Percentiles rank a stretch among this genome's conserved stretches.
Conservation (phyloP, 2,888 invertebrate genomes). For the Plebejus melissa region DNA sequence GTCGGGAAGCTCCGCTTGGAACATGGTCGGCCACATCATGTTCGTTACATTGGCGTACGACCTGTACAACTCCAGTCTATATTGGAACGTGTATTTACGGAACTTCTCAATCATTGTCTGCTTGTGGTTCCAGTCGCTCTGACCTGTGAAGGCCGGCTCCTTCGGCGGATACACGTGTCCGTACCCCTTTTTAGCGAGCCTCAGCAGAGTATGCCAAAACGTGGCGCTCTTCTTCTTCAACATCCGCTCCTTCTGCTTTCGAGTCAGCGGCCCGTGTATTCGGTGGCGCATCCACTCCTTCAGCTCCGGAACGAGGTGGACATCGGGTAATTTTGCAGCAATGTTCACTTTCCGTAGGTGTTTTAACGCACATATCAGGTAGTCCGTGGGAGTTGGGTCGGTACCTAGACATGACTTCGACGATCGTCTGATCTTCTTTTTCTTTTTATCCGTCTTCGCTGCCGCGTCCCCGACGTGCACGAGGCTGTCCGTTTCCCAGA, state of each 20-base stretch:
- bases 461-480: conserved; percentile 47
- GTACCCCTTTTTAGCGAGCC: conserved; percentile 44
- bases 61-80: conserved; percentile 51
- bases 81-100: conserved; percentile 45
- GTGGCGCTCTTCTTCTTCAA: conserved; percentile 47
- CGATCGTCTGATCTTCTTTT: conserved; percentile 42
- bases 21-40: conserved; percentile 66
- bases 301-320: conserved; percentile 60
- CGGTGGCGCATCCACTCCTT: conserved; percentile 67
- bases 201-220: conserved; percentile 52
- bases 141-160: conserved; percentile 45
- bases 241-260: conserved; percentile 43
- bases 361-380: conserved; percentile 59
- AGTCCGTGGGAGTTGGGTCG: conserved; percentile 55
- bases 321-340: conserved; percentile 62
- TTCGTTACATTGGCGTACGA: conserved; percentile 55
- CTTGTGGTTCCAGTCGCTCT: conserved; percentile 57
- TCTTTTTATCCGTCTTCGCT: conserved; percentile 43
- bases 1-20: conserved; percentile 59
- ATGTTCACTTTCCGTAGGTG: conserved; percentile 52
- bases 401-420: conserved; percentile 53
- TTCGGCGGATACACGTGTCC: conserved; percentile 50
- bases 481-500: conserved; percentile 64
- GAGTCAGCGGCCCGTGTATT: conserved; percentile 52
- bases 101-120: conserved; percentile 53